These are phyloP conservation scores for Morelia viridis DNA, from an alignment of 2,797 vertebrate species.

Conservation along the genomic window DNA sequence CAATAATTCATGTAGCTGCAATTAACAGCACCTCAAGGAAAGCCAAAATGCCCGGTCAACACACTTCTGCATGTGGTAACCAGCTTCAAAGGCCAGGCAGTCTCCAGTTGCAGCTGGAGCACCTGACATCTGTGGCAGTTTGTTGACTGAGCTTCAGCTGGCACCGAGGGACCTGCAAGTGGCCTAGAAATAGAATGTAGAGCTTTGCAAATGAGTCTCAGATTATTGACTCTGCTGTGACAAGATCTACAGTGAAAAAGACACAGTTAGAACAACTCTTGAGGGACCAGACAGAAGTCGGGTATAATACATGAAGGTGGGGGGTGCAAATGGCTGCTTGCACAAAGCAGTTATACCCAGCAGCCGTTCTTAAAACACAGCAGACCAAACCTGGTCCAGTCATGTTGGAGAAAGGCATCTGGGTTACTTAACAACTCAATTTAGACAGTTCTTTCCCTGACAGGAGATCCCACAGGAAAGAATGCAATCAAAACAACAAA, in stretches of 20 bases:
- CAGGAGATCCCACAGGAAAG: not conserved
- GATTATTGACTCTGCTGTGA: not conserved
- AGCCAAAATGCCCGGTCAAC: not conserved
- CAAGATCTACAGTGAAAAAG: not conserved
- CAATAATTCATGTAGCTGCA: not conserved
- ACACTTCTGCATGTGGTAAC: not conserved
- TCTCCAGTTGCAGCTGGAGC: not conserved
- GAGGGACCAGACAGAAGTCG: not conserved
- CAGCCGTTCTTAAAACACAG: not conserved
- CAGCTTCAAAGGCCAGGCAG: not conserved
- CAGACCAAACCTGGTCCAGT: not conserved
- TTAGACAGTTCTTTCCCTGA: not conserved
- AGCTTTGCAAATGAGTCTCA: not conserved
- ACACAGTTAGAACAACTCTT: not conserved
- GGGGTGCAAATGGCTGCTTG: not conserved
- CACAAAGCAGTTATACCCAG: not conserved
- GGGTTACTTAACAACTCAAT: not conserved
- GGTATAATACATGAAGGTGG: not conserved
- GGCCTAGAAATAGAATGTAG: not conserved
- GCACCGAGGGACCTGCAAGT: not conserved
- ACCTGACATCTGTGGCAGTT: constrained; percentile 33
- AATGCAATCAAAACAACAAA: not conserved
- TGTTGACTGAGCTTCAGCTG: not conserved
- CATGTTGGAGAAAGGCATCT: not conserved
- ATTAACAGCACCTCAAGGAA: not conserved